Base-by-base conservation (phyloP, 2,888 invertebrate species). In the Zaprionus bogoriensis region DNA sequence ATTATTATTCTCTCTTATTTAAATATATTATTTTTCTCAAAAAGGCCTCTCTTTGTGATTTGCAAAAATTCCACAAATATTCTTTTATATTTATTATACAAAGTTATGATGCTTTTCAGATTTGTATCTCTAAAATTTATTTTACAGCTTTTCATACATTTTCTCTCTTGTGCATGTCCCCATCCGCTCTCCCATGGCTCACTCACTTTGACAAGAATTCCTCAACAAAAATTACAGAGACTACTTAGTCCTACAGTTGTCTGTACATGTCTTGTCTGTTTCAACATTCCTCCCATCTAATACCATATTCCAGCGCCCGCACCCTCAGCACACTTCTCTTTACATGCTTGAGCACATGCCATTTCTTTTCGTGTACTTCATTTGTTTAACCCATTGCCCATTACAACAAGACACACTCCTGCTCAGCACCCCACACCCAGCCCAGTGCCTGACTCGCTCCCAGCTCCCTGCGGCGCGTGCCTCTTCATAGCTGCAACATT, bases 321-420 rank as follows among this genome's bases (percentile, higher is more conserved):
- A 5, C 30, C 14, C 14, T 2, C 2, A 3, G 19, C 51, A 27
- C 32, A 44, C 7, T 28, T 4, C 20, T 38, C 36, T 2, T 39
- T 10, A 36, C 30, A 48, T 28, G 32, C 36, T 25, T 36, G 14
- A 36, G 14, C 32, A 36, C 32, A 20, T 41, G 45, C n/a, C 44
- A 38, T 60, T 63, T 65, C 41, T 67, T 45, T 22, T 44, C 20
- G 64, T 76, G 77, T 68, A 59, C 60, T 60, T 63, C 60, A 64
- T 67, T 67, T 70, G 65, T 22, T 69, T 77, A 77, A 74, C 64
- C 78, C 74, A 44, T 60, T 48, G 44, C 41, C 54, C 70, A 72
- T 74, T 71, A 64, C 74, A 36, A 46, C 51, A 28, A 19, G 55
- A 42, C 47, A 27, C 47, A 30, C 12, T 38, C 9, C 20, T 12